Percentiles rank a stretch among this genome's conserved stretches.
Evolutionary conservation across 2,113 vertebrate genomes (phyloP).

Genomic region (Tragelaphus imberbis): DNA sequence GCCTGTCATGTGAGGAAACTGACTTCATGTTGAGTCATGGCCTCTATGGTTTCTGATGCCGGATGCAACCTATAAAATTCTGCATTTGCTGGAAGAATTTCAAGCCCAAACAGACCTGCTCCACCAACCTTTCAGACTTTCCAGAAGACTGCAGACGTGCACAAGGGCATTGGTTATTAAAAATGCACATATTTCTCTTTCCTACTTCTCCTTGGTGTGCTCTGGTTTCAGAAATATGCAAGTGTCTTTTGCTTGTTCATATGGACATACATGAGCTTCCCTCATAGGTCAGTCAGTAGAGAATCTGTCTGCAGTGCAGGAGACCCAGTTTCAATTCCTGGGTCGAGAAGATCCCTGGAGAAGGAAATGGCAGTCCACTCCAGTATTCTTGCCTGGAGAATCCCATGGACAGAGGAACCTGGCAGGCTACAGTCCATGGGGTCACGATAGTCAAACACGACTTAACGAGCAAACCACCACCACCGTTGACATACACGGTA

Average conservation of each 20-base stretch:
- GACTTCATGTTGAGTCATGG: neutral
- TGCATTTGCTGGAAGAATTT: neutral
- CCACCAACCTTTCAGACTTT: neutral
- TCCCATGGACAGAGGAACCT: neutral
- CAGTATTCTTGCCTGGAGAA: neutral
- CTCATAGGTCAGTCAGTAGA: neutral
- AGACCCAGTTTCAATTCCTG: neutral
- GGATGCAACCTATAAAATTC: fast-evolving
- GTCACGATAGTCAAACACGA: neutral
- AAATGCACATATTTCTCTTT: neutral
- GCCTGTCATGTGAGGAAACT: neutral
- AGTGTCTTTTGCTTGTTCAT: neutral
- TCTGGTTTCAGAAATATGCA: neutral
- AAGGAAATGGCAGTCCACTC: neutral
- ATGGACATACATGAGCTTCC: neutral
- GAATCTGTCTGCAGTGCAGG: neutral
- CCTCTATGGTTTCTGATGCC: neutral
- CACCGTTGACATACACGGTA: neutral
- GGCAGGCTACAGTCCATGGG: neutral
- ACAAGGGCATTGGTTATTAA: neutral
- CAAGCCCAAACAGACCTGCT: neutral
- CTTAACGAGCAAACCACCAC: neutral
- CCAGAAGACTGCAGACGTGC: fast-evolving
- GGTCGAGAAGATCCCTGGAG: neutral
- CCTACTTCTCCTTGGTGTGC: neutral